Evolutionary conservation across 2,113 vertebrate genomes (phyloP).

Genomic region (Burhinus bistriatus): DNA sequence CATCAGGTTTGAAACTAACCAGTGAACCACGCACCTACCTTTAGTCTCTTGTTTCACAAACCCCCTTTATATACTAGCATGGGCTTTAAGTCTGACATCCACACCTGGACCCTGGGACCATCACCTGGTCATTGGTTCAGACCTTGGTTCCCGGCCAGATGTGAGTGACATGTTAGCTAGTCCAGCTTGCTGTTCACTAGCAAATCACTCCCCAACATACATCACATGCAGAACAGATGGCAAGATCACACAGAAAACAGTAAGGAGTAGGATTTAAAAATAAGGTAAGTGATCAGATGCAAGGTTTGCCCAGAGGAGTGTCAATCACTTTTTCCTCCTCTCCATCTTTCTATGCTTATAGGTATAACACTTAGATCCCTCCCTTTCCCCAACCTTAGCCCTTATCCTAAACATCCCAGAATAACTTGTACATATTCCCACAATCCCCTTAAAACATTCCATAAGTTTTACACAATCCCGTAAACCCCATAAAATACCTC

Average conservation of each 20-base stretch:
- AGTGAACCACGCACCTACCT: not conserved
- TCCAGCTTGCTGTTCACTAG: not conserved
- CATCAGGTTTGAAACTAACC: not conserved
- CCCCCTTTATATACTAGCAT: not conserved
- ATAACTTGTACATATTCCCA: not conserved
- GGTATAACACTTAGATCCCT: not conserved
- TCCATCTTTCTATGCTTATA: not conserved
- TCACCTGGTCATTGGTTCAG: not conserved
- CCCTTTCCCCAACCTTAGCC: not conserved
- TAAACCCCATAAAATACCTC: not conserved
- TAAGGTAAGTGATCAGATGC: not conserved
- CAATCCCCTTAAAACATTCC: not conserved
- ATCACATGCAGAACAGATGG: not conserved
- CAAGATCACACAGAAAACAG: not conserved
- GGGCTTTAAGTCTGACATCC: not conserved
- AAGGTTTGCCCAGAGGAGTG: not conserved
- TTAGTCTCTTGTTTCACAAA: not conserved
- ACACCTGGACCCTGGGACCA: too few relatives aligned
- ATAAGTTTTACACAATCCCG: not conserved
- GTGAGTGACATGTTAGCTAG: rapidly evolving
- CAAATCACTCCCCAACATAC: rapidly evolving
- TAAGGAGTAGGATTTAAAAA: not conserved
- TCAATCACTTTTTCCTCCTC: not conserved
- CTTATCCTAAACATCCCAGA: not conserved
- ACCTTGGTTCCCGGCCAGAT: not conserved